These are phyloP conservation scores for Etheostoma nigrum DNA, from an alignment of 2,797 vertebrate genomes.

Conservation along the genomic window DNA sequence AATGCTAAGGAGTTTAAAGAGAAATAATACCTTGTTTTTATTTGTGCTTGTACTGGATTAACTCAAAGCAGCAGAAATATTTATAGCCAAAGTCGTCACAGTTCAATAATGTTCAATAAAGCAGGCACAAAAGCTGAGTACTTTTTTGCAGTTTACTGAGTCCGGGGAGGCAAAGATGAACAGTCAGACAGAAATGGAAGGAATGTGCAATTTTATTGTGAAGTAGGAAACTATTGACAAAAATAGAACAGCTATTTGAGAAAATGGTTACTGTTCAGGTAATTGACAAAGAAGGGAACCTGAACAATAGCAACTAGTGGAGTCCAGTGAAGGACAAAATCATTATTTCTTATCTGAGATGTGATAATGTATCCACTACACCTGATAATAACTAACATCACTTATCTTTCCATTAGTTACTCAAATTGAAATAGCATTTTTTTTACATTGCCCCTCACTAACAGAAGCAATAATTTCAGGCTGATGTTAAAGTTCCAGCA, in stretches of 20 bases:
- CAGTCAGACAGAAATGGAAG: slow-evolving; percentile 6
- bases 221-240: slow-evolving; percentile 8
- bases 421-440: neutral
- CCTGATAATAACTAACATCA: neutral
- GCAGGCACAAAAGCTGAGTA: neutral
- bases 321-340: neutral
- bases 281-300: neutral
- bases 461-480: slow-evolving; percentile 10
- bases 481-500: slow-evolving; percentile 12
- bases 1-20: slow-evolving; percentile 29
- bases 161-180: neutral
- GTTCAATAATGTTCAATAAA: slow-evolving; percentile 22
- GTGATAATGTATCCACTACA: neutral
- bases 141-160: neutral
- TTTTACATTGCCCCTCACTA: slow-evolving; percentile 4
- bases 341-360: neutral
- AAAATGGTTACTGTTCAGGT: neutral
- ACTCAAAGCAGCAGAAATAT: slow-evolving; percentile 24
- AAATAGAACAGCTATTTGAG: slow-evolving; percentile 6
- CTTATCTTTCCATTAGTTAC: neutral
- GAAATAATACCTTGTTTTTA: neutral
- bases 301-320: neutral
- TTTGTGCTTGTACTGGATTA: slow-evolving; percentile 22
- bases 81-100: slow-evolving; percentile 21
- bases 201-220: slow-evolving; percentile 6